Evolutionary conservation across 2,888 invertebrate species (phyloP).

Genomic region (Cheilosia scutellata): DNA sequence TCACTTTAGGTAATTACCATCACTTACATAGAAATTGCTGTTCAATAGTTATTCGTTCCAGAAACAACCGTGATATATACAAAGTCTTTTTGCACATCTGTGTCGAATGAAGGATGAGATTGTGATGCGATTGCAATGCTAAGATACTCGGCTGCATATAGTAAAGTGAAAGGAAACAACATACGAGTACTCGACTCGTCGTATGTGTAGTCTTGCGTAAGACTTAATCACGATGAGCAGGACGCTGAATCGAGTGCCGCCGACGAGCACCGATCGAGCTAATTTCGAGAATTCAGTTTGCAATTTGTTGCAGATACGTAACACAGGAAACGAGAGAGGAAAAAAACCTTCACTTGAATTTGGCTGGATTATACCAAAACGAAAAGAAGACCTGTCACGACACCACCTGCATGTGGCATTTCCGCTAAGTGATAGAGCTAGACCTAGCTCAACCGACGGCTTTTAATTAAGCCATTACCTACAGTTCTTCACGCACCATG

Average conservation of each 20-base stretch:
- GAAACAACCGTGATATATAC: background rate
- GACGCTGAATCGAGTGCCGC: constrained; percentile 28
- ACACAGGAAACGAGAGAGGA: background rate
- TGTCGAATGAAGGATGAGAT: constrained; percentile 23
- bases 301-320: constrained; percentile 61
- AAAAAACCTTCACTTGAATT: constrained; percentile 13
- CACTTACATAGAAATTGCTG: background rate
- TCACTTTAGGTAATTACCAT: constrained; percentile 2
- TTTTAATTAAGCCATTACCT: constrained; percentile 41
- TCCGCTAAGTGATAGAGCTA: constrained; percentile 18
- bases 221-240: constrained; percentile 69
- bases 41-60: constrained; percentile 11
- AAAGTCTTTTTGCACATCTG: constrained; percentile 30
- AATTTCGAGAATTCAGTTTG: constrained; percentile 59
- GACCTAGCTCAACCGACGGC: constrained; percentile 9
- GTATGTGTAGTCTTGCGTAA: constrained; percentile 51
- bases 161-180: constrained; percentile 55
- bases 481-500: constrained; percentile 15
- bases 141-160: background rate
- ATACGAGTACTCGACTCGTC: background rate
- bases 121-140: constrained; percentile 1
- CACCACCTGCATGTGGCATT: constrained; percentile 14
- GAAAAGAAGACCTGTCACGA: background rate
- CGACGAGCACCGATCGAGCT: constrained; percentile 38
- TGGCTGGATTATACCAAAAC: background rate